These are phyloP conservation scores for Drosophila melanica DNA, from an alignment of 1,140 invertebrate genomes.

Conservation along the genomic window DNA sequence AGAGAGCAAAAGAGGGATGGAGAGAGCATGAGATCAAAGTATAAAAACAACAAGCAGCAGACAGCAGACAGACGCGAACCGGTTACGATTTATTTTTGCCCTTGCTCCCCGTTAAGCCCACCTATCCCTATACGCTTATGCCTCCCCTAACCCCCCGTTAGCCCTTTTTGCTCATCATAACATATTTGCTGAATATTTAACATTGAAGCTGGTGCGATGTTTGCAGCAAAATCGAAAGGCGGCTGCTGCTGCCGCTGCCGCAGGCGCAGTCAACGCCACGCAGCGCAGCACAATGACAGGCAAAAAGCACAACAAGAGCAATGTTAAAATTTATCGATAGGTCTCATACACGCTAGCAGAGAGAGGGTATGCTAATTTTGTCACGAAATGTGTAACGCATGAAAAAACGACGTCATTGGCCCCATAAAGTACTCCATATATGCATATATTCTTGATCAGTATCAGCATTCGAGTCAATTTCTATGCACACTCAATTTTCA, in stretches of 20 bases:
- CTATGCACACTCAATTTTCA: no score
- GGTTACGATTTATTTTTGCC: conserved; percentile 79
- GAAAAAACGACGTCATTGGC: no score
- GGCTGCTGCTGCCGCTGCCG: conserved; percentile 3
- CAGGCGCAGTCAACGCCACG: conserved; percentile 16
- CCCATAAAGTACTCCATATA: no score
- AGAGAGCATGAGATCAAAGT: conserved; percentile 2
- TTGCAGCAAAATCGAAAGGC: conserved; percentile 25
- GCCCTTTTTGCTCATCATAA: conserved; percentile 50
- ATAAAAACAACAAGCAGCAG: conserved; percentile 49
- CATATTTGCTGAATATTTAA: conserved; percentile 72
- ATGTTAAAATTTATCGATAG: background rate
- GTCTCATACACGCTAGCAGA: no score
- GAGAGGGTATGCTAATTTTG: no score
- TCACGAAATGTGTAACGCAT: no score
- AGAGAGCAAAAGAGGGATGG: background rate
- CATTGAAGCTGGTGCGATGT: conserved; percentile 35
- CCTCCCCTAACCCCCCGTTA: conserved; percentile 16
- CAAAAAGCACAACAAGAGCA: conserved; percentile 5
- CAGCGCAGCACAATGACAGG: conserved; percentile 32
- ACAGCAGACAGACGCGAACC: conserved; percentile 69
- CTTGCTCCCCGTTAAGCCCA: conserved; percentile 43
- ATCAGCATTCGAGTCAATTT: no score
- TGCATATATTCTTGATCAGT: no score
- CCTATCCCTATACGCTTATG: conserved; percentile 6